phyloP scores from a whole-genome alignment of 1,140 invertebrate species.

The Ruditapes philippinarum region DNA sequence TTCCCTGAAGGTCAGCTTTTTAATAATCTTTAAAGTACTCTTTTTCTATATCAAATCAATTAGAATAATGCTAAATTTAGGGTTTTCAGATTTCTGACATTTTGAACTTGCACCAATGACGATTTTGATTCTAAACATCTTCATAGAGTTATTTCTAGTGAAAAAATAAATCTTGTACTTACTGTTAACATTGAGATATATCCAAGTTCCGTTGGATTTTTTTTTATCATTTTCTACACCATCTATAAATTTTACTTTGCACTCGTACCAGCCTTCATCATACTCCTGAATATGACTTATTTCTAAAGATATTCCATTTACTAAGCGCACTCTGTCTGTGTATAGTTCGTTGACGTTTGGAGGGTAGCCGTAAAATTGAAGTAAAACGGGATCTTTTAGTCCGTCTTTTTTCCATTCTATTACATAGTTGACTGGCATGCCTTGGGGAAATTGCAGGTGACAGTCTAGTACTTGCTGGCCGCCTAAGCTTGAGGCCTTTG shows the following conservation, averaged over 20 bases:
- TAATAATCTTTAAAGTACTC: no score
- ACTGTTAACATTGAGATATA: constrained; percentile 98
- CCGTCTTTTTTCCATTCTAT: constrained; percentile 99
- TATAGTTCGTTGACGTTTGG: constrained; percentile 97
- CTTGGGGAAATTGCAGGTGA: constrained; percentile 97
- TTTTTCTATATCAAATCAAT: no score
- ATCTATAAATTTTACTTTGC: constrained; percentile 98
- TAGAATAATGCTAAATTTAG: no score
- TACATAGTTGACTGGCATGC: constrained; percentile 97
- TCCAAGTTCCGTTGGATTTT: constrained; percentile 95
- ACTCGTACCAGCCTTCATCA: constrained; percentile 99
- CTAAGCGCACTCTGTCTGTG: constrained; percentile 95
- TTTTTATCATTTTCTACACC: constrained; percentile 94
- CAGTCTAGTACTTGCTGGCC: constrained; percentile 98
- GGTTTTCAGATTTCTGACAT: no score
- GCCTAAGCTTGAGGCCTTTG: constrained; percentile 93
- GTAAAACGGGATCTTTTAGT: constrained; percentile 80
- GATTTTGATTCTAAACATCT: no score
- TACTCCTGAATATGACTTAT: constrained; percentile 96
- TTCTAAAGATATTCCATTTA: constrained; percentile 96
- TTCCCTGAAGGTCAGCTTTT: no score
- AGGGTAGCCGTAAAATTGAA: constrained; percentile 95
- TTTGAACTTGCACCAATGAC: no score
- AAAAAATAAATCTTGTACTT: constrained; percentile 78
- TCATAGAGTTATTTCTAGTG: no score